Evolutionary conservation across 2,888 invertebrate genomes (phyloP).

Genomic region (Idaea aversata): DNA sequence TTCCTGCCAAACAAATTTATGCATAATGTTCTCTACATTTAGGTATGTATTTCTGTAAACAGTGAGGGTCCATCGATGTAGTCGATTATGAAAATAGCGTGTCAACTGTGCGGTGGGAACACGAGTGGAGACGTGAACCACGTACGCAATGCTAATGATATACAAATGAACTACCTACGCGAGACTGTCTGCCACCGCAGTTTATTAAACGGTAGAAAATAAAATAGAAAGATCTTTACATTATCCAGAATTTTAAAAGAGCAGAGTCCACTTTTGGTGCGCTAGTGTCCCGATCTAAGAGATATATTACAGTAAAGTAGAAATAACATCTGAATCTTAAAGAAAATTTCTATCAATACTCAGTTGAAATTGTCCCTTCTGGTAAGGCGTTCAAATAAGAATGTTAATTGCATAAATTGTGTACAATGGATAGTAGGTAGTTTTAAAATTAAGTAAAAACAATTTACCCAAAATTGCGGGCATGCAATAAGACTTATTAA

Average conservation of each 20-base stretch:
- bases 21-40: slow-evolving; percentile 6
- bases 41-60: slow-evolving; percentile 17
- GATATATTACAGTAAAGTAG: too few relatives aligned
- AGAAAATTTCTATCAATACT: too few relatives aligned
- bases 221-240: background rate
- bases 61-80: slow-evolving; percentile 32
- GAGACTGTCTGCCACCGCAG: slow-evolving; percentile 35
- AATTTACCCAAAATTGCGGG: too few relatives aligned
- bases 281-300: background rate
- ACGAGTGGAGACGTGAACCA: slow-evolving; percentile 30
- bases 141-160: slow-evolving; percentile 47
- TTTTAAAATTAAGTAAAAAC: too few relatives aligned
- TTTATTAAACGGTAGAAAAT: slow-evolving; percentile 5
- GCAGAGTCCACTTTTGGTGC: background rate
- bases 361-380: too few relatives aligned
- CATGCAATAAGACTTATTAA: too few relatives aligned
- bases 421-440: too few relatives aligned
- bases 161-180: slow-evolving; percentile 50
- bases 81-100: slow-evolving; percentile 65
- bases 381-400: too few relatives aligned
- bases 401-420: too few relatives aligned
- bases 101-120: slow-evolving; percentile 39
- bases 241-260: background rate
- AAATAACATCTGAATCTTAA: too few relatives aligned
- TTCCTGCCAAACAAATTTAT: slow-evolving; percentile 13